Evolutionary conservation across 1,140 invertebrate species (phyloP), one percentile per base, ranked within the genome.

Genomic region (Mya arenaria): DNA sequence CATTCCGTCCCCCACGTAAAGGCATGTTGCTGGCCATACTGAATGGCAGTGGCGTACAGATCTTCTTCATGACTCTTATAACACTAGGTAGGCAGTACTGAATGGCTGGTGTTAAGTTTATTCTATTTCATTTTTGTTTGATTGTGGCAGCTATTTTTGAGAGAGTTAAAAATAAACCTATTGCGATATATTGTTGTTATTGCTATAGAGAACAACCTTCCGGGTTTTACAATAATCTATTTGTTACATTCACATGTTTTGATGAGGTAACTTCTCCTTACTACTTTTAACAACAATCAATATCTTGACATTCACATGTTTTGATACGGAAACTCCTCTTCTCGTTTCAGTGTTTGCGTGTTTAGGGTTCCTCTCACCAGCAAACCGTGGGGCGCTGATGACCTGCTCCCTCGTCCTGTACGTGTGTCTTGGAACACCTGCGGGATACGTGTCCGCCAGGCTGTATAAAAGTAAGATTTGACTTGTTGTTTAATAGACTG

Each of bases 361-460:
- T 92, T 94, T 99, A 71, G 99, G 99, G 62, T 99, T 99, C 93
- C 94, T 99, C 25, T 99, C 98, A 34, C 99, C 99, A 0, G 99
- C 99, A 25, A 99, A 99, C 94, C 95, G 99, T 91, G 99, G 99
- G 19, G 97, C 98, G 10, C 92, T 99, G 48, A 99, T 99, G 98
- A 99, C 98, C 4, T 99, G 98, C 93, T 96, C 98, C 23, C 95
- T 99, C 94, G 96, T 94, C 0, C 94, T 98, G 48, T 99, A 97
- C 93, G 98, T 99, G 0, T 96, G 98, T 78, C 94, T 99, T 19
- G 99, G 98, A 37, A 98, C 97, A 1, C 97, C 97, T 30, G 98
- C 98, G 80, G 99, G 99, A 10, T 99, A 98, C 93, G 96, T 98
- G 32, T 98, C 98, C 62, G 97, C 99, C 6, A 94, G 98, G 86